Base-by-base conservation (phyloP, 2,113 vertebrate genomes). In the Zosterops borbonicus region DNA sequence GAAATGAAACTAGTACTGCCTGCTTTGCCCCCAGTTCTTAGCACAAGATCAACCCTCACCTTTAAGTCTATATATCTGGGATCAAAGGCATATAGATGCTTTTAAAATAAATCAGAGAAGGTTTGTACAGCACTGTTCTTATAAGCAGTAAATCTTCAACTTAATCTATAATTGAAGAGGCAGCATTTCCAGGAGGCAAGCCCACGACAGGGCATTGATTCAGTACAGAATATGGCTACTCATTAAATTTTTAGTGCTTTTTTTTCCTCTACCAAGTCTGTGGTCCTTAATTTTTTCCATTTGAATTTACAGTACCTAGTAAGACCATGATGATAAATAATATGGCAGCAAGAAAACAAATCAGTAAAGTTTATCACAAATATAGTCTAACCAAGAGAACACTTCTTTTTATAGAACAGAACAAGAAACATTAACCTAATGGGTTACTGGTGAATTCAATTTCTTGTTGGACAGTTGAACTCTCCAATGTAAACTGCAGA, bases 111-210 rank as follows among this genome's bases (percentile, higher is more conserved):
- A 71, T 76, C 46, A 59, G 37, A 42, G 63, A 39, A 82, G n/a
- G 9, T 70, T 91, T 92, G 59, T 39, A 90, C 25, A 73, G 53
- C 21, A 37, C 81, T 74, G 14, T 39, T 84, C 52, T 50, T 63
- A 33, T 65, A 89, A 55, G 67, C 44, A 82, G 41, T 69, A 95
- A 91, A 81, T 39, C 14, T 92, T 82, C 63, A 87, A 69, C 62
- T 82, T 76, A 85, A 79, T 73, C 53, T 59, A 47, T 93, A 83
- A 87, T 74, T 80, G 87, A 95, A 94, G 55, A 89, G n/a, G 42
- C 53, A 91, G 42, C 37, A 69, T 76, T 89, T 94, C 67, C 63
- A 80, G 49, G 55, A 94, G 55, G 55, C 23, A 77, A 83, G 50
- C 8, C 50, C 33, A 18, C 16, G 29, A 22, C 46, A 77, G 59